A percentile compares a stretch with the other conserved stretches of the same genome.
These are phyloP conservation scores for Lithobates sylvaticus DNA, from an alignment of 2,797 vertebrate genomes.

Conservation along the genomic window DNA sequence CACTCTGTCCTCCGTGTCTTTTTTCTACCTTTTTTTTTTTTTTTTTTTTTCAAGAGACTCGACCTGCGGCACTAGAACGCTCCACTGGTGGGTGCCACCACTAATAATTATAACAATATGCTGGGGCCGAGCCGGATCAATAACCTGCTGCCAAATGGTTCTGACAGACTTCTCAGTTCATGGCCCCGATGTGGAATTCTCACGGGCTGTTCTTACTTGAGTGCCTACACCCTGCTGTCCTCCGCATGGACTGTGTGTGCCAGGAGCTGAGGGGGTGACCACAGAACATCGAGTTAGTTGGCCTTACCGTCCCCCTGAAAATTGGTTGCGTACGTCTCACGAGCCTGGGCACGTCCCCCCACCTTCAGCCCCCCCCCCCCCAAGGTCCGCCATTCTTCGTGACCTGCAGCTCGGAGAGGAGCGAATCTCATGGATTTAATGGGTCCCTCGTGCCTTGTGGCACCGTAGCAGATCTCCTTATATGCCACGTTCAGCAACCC, in stretches of 20 bases:
- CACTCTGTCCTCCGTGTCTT: background rate
- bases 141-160: conserved; percentile 1
- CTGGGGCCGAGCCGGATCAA: background rate
- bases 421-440: background rate
- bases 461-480: conserved; percentile 34
- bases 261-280: conserved; percentile 43
- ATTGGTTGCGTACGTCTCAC: background rate
- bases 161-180: background rate
- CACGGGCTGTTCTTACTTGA: conserved; percentile 31
- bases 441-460: conserved; percentile 8
- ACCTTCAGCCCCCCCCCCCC: background rate
- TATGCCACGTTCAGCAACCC: background rate
- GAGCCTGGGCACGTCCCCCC: background rate
- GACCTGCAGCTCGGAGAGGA: background rate
- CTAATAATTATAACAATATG: background rate
- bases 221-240: conserved; percentile 47
- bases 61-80: conserved; percentile 15
- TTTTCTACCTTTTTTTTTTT: background rate
- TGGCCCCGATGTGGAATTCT: background rate
- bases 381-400: background rate
- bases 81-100: background rate
- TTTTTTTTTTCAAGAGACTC: background rate
- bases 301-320: conserved; percentile 23
- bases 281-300: conserved; percentile 22
- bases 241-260: conserved; percentile 4